Conservation (phyloP, 1,140 invertebrate species). For the Phymorhynchus buccinoides region DNA sequence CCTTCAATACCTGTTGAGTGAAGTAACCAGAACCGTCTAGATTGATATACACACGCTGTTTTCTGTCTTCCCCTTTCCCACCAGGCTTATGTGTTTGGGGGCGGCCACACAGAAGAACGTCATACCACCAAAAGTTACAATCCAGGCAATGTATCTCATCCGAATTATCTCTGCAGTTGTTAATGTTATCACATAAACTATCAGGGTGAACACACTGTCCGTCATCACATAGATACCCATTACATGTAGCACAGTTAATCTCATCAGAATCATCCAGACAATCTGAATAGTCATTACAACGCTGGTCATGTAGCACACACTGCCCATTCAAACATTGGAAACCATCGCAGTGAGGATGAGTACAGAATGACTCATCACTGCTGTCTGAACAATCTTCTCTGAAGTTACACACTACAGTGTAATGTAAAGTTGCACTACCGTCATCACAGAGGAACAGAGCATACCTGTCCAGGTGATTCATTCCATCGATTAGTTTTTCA, state of each 20-base stretch:
- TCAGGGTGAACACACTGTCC: no score
- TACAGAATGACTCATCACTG: not conserved
- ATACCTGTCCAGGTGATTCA: no score
- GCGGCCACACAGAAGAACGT: no score
- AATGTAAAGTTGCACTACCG: not conserved
- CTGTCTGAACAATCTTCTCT: constrained; percentile 3
- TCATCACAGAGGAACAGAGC: constrained; percentile 5
- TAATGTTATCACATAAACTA: not conserved
- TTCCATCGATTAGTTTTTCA: no score
- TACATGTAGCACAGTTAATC: no score
- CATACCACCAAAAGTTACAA: no score
- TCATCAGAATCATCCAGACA: no score
- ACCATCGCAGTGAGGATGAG: not conserved
- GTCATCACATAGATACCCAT: no score
- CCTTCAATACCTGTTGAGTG: not conserved
- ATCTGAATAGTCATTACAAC: no score
- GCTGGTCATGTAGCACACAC: not conserved
- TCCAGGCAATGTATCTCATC: no score
- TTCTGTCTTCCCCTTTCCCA: no score
- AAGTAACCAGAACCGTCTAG: constrained; percentile 6
- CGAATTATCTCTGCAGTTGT: not conserved
- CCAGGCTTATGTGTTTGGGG: no score
- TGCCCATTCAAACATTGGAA: not conserved
- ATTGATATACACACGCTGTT: not conserved
- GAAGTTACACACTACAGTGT: constrained; percentile 15